Percentiles rank a stretch among this genome's conserved stretches.
These are phyloP conservation scores for Batillaria attramentaria DNA, from an alignment of 1,140 invertebrate genomes.

Conservation along the genomic window DNA sequence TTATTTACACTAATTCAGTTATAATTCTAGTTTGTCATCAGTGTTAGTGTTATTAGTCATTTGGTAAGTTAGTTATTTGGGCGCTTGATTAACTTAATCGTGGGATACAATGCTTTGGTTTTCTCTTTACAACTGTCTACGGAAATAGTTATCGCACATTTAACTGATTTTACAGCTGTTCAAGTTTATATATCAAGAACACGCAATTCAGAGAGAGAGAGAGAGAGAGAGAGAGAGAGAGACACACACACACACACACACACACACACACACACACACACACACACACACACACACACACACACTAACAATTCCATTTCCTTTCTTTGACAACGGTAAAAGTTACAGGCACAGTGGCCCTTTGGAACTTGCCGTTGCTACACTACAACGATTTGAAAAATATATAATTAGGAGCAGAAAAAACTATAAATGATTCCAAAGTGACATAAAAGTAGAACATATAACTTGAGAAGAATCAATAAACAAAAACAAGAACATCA, in stretches of 20 bases:
- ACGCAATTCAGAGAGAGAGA: no score
- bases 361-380: background rate
- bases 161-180: no score
- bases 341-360: background rate
- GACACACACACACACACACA: background rate
- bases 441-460: background rate
- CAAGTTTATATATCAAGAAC: no score
- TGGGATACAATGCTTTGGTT: no score
- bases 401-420: background rate
- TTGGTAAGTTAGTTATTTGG: no score
- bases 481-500: constrained; percentile 9
- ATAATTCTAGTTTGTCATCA: no score
- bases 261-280: background rate
- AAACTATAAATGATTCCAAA: background rate
- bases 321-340: background rate
- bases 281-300: background rate
- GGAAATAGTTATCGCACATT: no score
- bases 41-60: no score
- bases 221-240: no score
- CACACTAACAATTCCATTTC: background rate
- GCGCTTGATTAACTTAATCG: no score
- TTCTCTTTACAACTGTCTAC: no score
- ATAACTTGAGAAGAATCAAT: constrained; percentile 8
- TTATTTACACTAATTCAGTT: no score
- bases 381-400: background rate